Evolutionary conservation across 2,797 vertebrate genomes (phyloP).

Genomic region (Helicolenus hilgendorfi): DNA sequence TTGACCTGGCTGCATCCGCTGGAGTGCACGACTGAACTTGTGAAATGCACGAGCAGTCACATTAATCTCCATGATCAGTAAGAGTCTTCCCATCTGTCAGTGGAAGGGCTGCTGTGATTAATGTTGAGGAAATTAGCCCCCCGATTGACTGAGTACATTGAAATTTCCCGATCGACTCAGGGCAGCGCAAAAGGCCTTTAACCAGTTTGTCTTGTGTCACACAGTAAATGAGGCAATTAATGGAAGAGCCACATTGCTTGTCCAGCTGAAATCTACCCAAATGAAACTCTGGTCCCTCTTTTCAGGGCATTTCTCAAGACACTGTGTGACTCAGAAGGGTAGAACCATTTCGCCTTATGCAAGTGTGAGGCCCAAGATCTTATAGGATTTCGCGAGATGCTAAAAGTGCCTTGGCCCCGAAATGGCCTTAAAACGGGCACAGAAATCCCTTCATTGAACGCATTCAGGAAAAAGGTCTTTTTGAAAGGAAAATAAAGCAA

Average conservation of each 20-base stretch:
- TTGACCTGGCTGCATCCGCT: constrained; percentile 15
- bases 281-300: constrained; percentile 26
- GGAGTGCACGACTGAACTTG: constrained; percentile 15
- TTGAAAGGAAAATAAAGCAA: constrained; percentile 71
- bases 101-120: constrained; percentile 65
- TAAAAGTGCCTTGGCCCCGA: neutral
- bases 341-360: neutral
- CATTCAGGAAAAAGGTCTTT: constrained; percentile 59
- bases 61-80: constrained; percentile 69
- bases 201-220: constrained; percentile 78
- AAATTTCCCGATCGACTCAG: constrained; percentile 51
- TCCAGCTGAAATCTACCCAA: constrained; percentile 42
- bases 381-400: neutral
- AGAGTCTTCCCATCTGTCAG: constrained; percentile 63
- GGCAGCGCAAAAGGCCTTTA: constrained; percentile 54
- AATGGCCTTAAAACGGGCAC: constrained; percentile 4
- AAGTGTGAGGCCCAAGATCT: neutral
- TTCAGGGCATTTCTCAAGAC: constrained; percentile 14
- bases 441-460: constrained; percentile 23
- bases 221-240: constrained; percentile 69
- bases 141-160: constrained; percentile 57
- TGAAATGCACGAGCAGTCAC: constrained; percentile 40
- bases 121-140: constrained; percentile 74
- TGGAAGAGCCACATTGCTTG: constrained; percentile 53
- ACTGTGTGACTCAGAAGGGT: neutral